Conservation (phyloP, 2,797 vertebrate genomes). For the Pteropus rufus region DNA sequence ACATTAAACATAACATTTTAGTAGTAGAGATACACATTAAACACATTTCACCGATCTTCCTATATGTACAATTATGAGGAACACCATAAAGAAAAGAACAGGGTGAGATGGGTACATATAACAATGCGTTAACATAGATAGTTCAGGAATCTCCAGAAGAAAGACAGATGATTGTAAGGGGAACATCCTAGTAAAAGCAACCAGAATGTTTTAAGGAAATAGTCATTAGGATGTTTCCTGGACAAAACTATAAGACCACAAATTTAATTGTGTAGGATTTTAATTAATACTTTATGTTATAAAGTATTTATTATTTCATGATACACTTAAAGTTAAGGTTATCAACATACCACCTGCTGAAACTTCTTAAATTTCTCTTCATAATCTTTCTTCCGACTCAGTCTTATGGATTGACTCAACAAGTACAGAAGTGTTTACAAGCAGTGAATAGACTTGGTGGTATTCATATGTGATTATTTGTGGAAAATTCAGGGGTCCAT, state of each 20-base stretch:
- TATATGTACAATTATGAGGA: neutral
- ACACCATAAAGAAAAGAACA: neutral
- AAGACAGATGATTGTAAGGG: neutral
- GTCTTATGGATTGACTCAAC: neutral
- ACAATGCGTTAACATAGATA: neutral
- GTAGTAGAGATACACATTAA: neutral
- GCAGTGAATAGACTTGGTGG: neutral
- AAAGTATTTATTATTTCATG: neutral
- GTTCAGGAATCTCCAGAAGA: neutral
- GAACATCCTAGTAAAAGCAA: neutral
- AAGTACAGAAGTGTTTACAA: neutral
- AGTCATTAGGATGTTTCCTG: neutral
- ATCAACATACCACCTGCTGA: neutral
- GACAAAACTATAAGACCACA: neutral
- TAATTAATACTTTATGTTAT: neutral
- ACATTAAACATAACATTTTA: neutral
- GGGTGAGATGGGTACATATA: neutral
- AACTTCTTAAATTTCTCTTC: neutral
- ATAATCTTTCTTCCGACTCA: neutral
- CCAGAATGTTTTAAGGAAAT: neutral
- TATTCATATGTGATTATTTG: neutral
- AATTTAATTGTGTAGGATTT: neutral
- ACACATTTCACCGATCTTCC: neutral
- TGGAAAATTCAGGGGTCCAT: neutral
- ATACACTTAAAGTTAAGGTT: neutral